A percentile compares a stretch with the other conserved stretches of the same genome.
phyloP scores from a whole-genome alignment of 2,888 invertebrate species.

The Ornithoptera alexandrae region DNA sequence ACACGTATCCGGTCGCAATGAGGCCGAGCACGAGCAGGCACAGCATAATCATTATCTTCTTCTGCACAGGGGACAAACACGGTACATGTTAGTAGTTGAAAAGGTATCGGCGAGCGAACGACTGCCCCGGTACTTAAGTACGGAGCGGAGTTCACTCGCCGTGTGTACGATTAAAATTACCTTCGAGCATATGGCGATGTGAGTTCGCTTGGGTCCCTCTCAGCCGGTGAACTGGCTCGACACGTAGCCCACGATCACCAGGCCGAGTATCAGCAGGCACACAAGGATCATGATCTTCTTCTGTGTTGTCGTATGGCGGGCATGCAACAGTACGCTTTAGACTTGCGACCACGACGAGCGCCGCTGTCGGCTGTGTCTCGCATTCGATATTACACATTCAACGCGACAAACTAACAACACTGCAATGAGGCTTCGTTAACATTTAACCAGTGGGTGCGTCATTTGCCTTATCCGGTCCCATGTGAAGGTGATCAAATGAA shows the following conservation, averaged over 20 bases:
- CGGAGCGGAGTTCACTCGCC: constrained; percentile 42
- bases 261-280: constrained; percentile 91
- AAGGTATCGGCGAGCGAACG: constrained; percentile 53
- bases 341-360: constrained; percentile 49
- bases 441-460: constrained; percentile 59
- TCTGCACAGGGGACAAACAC: constrained; percentile 85
- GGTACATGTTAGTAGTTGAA: constrained; percentile 69
- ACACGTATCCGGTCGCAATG: constrained; percentile 80
- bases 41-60: constrained; percentile 96
- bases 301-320: constrained; percentile 72
- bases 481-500: constrained; percentile 45
- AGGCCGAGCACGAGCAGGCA: constrained; percentile 90
- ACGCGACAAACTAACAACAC: constrained; percentile 27
- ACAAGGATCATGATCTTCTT: constrained; percentile 96
- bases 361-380: constrained; percentile 37
- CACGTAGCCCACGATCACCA: constrained; percentile 87
- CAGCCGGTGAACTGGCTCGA: constrained; percentile 82
- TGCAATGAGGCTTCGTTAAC: constrained; percentile 35
- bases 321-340: constrained; percentile 76
- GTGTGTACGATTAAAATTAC: constrained; percentile 55
- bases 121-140: constrained; percentile 27
- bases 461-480: constrained; percentile 58
- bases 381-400: constrained; percentile 35
- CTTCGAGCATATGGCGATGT: constrained; percentile 66
- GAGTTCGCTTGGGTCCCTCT: constrained; percentile 51